Base-by-base conservation (phyloP, 2,888 invertebrate species). In the Trissolcus japonicus region DNA sequence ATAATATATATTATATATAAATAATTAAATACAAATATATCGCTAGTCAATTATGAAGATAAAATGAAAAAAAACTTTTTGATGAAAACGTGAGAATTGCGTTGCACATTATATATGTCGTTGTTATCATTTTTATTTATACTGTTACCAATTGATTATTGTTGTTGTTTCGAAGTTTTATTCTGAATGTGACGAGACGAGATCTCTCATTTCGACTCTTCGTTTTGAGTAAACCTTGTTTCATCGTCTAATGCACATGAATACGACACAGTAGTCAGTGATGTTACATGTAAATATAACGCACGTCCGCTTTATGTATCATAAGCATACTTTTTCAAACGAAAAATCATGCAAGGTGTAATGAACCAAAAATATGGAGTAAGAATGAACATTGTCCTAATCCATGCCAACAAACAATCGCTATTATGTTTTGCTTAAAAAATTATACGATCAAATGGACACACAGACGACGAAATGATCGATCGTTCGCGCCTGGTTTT, bases 1-100 rank as follows among this genome's bases (percentile, higher is more conserved):
- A 59, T 56, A 67, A 74, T 56, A 74, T 67, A 74, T 56, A 41
- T 41, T 51, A 54, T 48, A 67, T 61, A 67, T 55, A 74, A 66
- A 61, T 60, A 35, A 35, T 35, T 35, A 43, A 35, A 66, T 43
- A 67, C 69, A 69, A 46, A 80, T 78, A 83, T 81, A 85, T 84
- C 85, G 86, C 88, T 89, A 88, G 89, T 89, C 89, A 89, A 89
- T 89, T 89, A 87, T 80, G 80, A 82, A 85, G 82, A 86, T 16
- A 46, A 80, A 82, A 82, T 78, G 78, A 83, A 81, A 55, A 61
- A 62, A 16, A 82, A 86, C 35, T 35, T 80, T 83, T 83, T 78
- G 78, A 83, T 81, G 17, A 60, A 57, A 62, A 63, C 40, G 63
- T 63, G 61, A 56, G 62, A 43, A 71, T 71, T 63, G 16, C 53